These are phyloP conservation scores for Nephrotoma guestfalica DNA, from an alignment of 2,888 invertebrate genomes.

Conservation along the genomic window DNA sequence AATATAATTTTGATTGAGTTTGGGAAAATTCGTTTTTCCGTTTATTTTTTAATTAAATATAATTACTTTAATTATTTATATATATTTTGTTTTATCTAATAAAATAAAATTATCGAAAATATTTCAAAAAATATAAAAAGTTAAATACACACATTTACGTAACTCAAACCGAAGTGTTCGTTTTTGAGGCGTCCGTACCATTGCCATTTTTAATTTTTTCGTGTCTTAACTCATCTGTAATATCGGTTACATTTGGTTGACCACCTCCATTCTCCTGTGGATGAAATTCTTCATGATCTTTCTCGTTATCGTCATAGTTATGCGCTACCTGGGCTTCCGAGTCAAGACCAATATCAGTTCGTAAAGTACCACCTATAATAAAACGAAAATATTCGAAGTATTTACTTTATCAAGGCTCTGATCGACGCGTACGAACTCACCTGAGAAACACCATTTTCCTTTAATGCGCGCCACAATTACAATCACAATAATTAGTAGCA, in stretches of 20 bases:
- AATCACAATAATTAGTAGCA: conserved; percentile 44
- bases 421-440: conserved; percentile 35
- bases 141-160: background rate
- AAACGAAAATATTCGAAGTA: conserved; percentile 33
- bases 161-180: conserved; percentile 27
- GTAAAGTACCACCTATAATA: conserved; percentile 46
- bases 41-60: background rate
- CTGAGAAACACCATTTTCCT: conserved; percentile 76
- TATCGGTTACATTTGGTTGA: conserved; percentile 29
- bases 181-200: conserved; percentile 23
- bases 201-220: conserved; percentile 30
- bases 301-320: conserved; percentile 38
- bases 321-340: conserved; percentile 46
- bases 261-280: conserved; percentile 23
- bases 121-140: too few relatives aligned
- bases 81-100: background rate
- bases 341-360: conserved; percentile 44
- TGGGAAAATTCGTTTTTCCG: background rate
- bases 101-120: too few relatives aligned
- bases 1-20: background rate
- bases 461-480: conserved; percentile 56
- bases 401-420: background rate
- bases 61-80: background rate
- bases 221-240: conserved; percentile 29
- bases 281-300: conserved; percentile 22